Evolutionary conservation across 2,113 vertebrate species (phyloP).

Genomic region (Chaetorhynchus papuensis): DNA sequence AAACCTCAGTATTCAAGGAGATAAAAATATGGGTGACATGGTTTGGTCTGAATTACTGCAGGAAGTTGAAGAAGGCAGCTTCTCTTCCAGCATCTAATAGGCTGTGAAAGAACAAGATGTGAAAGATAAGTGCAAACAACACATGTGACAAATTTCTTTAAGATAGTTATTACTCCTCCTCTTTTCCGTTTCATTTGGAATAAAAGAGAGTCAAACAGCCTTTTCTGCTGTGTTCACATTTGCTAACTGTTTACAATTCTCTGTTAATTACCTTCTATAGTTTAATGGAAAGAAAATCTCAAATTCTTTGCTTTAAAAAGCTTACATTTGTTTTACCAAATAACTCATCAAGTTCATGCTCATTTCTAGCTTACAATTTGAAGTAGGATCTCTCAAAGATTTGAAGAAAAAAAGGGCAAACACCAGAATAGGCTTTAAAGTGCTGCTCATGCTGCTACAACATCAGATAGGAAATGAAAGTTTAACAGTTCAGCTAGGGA

Average conservation of each 20-base stretch:
- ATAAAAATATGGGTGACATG: background rate
- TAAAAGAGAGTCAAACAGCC: background rate
- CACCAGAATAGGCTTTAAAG: background rate
- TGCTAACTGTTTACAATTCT: background rate
- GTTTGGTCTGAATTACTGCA: background rate
- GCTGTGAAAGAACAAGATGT: slow-evolving; percentile 29
- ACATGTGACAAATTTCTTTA: background rate
- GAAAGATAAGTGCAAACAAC: background rate
- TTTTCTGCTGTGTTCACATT: background rate
- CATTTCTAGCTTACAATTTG: background rate
- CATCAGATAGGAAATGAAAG: slow-evolving; percentile 17
- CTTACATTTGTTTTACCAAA: background rate
- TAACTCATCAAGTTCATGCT: background rate
- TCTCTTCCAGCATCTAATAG: background rate
- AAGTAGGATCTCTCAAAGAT: background rate
- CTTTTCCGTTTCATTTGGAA: background rate
- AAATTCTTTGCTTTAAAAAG: background rate
- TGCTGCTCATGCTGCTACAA: background rate
- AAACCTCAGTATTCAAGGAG: background rate
- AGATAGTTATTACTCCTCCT: background rate
- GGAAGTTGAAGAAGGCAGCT: background rate
- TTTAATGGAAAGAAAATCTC: background rate
- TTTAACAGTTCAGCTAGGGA: slow-evolving; percentile 8
- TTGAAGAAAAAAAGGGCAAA: background rate
- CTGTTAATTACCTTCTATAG: background rate